Percentiles rank a stretch among this genome's conserved stretches.
Evolutionary conservation across 2,797 vertebrate species (phyloP).

Genomic region (Pithecia hirsuta): DNA sequence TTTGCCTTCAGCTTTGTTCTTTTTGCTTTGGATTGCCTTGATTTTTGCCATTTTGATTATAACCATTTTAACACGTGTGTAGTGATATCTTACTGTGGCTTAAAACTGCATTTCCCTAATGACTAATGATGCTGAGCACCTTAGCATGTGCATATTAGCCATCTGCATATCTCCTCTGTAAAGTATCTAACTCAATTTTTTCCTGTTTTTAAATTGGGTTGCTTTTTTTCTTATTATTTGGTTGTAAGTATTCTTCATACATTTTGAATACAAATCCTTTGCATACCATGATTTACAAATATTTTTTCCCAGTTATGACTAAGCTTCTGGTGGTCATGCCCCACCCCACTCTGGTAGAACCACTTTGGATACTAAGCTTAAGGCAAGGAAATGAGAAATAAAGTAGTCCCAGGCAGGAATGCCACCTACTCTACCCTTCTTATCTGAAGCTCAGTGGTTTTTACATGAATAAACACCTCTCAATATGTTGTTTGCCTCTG

Average conservation of each 20-base stretch:
- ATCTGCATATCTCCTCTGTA: not conserved
- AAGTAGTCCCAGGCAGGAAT: not conserved
- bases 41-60: not conserved
- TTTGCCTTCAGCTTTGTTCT: not conserved
- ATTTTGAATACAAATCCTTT: slow-evolving; percentile 1
- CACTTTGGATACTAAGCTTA: not conserved
- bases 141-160: not conserved
- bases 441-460: not conserved
- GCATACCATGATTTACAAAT: not conserved
- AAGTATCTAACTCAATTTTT: slow-evolving; percentile 10
- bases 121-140: not conserved
- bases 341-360: not conserved
- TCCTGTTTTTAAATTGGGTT: not conserved
- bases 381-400: not conserved
- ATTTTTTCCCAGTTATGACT: not conserved
- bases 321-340: not conserved
- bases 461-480: not conserved
- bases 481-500: not conserved
- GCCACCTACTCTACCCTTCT: not conserved
- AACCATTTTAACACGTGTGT: not conserved
- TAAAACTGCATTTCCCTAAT: slow-evolving; percentile 2
- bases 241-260: not conserved
- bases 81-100: not conserved
- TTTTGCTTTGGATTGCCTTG: not conserved
- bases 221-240: not conserved